Percentiles rank a stretch among this genome's conserved stretches.
Conservation (phyloP, 2,888 invertebrate genomes). For the Drosophila putrida region DNA sequence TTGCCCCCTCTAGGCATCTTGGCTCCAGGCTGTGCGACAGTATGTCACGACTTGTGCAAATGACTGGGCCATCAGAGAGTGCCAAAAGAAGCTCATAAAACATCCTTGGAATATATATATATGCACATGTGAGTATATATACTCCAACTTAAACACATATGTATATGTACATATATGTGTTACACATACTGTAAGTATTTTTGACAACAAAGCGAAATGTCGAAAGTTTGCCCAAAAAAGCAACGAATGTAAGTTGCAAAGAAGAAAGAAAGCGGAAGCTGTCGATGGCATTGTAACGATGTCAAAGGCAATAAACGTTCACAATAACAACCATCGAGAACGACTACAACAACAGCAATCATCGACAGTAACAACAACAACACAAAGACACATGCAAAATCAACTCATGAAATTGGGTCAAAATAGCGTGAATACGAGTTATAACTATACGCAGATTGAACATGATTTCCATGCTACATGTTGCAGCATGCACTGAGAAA, state of each 20-base stretch:
- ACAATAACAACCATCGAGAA: conserved; percentile 48
- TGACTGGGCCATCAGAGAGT: conserved; percentile 77
- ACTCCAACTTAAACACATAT: background rate
- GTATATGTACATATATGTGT: conserved; percentile 6
- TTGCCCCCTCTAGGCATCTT: background rate
- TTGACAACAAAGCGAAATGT: conserved; percentile 53
- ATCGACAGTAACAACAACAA: conserved; percentile 8
- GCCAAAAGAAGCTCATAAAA: conserved; percentile 78
- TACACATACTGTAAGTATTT: conserved; percentile 28
- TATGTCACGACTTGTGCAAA: conserved; percentile 77
- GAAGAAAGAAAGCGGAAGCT: conserved; percentile 62
- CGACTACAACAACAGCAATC: conserved; percentile 19
- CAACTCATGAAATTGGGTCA: conserved; percentile 31
- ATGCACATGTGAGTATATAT: conserved; percentile 28
- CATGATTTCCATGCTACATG: conserved; percentile 10
- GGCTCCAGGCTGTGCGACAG: conserved; percentile 55
- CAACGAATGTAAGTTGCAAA: conserved; percentile 17
- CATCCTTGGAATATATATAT: conserved; percentile 50
- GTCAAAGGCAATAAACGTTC: conserved; percentile 72
- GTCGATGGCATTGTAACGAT: conserved; percentile 72
- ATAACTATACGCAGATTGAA: conserved; percentile 13
- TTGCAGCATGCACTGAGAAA: conserved; percentile 7
- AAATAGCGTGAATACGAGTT: conserved; percentile 22
- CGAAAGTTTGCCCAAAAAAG: conserved; percentile 38
- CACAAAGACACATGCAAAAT: conserved; percentile 31